phyloP scores from a whole-genome alignment of 2,797 vertebrate genomes.

The Mormyrops boulengeri region DNA sequence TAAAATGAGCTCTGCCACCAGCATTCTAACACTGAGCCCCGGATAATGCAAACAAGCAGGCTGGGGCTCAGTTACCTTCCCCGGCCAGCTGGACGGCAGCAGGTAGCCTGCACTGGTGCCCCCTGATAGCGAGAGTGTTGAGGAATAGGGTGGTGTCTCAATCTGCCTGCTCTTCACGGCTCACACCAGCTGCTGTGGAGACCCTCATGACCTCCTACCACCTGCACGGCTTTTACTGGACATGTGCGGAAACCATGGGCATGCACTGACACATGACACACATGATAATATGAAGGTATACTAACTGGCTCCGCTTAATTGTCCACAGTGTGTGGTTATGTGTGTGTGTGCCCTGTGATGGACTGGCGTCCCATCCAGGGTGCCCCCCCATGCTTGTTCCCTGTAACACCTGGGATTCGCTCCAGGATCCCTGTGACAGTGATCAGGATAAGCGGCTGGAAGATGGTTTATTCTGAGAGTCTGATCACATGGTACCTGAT shows the following conservation, averaged over 20 bases:
- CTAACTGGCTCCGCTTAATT: neutral
- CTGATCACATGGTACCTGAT: neutral
- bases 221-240: neutral
- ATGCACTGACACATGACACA: neutral
- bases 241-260: neutral
- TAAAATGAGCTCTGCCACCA: neutral
- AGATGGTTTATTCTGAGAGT: neutral
- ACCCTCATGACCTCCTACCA: neutral
- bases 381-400: neutral
- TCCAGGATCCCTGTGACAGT: neutral
- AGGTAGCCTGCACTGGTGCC: neutral
- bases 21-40: neutral
- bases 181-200: neutral
- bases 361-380: neutral
- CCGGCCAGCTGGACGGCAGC: neutral
- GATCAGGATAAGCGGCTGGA: neutral
- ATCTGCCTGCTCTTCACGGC: neutral
- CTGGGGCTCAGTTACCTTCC: neutral
- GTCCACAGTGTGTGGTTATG: neutral
- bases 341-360: neutral
- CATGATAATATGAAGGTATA: neutral
- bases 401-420: neutral
- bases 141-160: neutral
- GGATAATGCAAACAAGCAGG: neutral
- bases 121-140: neutral